A percentile compares a stretch with the other conserved stretches of the same genome.
phyloP scores from a whole-genome alignment of 2,113 vertebrate genomes.

The Seriola dumerili region DNA sequence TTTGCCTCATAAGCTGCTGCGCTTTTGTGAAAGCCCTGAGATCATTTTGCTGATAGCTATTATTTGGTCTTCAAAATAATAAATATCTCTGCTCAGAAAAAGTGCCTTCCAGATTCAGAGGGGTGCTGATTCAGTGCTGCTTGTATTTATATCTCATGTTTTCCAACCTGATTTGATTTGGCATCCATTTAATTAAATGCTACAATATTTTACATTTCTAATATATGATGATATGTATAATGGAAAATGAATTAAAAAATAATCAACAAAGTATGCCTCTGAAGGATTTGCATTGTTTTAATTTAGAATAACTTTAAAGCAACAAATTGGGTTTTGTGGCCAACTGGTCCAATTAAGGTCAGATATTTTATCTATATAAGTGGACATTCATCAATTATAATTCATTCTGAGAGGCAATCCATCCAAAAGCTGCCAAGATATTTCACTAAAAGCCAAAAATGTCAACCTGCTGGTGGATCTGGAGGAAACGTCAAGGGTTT shows the following conservation, averaged over 20 bases:
- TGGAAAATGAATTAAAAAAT: conserved; percentile 7
- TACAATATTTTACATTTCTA: conserved; percentile 7
- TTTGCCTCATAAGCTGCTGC: conserved; percentile 45
- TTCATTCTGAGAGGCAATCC: neutral
- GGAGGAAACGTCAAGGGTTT: neutral
- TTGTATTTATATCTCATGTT: conserved; percentile 33
- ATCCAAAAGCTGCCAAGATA: conserved; percentile 3
- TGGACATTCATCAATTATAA: too few species aligned
- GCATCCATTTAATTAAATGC: conserved; percentile 2
- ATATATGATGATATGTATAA: neutral
- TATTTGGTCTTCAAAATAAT: conserved; percentile 44
- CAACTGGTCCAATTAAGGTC: neutral
- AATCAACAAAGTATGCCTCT: neutral
- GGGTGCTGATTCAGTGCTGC: conserved; percentile 6
- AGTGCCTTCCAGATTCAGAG: conserved; percentile 33
- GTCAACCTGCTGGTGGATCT: neutral
- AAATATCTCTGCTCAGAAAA: conserved; percentile 21
- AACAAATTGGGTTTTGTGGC: neutral
- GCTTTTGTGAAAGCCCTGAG: conserved; percentile 43
- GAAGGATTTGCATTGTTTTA: neutral
- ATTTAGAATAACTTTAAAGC: neutral
- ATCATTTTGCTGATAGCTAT: conserved; percentile 50
- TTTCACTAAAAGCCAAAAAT: neutral
- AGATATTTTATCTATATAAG: neutral
- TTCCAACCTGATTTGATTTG: conserved; percentile 24